Evolutionary conservation across 2,797 vertebrate genomes (phyloP).

Genomic region (Podarcis siculus): DNA sequence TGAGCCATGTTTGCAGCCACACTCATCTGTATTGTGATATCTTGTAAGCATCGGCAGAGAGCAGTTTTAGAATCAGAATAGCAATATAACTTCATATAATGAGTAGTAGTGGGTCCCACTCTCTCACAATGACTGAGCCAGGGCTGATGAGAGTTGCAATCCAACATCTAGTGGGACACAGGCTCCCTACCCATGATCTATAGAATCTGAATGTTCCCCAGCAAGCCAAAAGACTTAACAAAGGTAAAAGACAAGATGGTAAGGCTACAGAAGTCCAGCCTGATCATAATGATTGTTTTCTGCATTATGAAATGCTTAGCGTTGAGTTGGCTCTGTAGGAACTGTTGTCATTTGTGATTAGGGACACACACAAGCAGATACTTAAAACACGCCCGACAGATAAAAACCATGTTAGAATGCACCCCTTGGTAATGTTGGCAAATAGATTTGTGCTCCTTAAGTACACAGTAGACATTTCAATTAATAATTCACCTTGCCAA

Average conservation of each 20-base stretch:
- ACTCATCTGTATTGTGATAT: too few relatives aligned
- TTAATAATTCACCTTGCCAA: conserved; percentile 34
- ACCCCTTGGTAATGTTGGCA: background rate
- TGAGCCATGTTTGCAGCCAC: too few relatives aligned
- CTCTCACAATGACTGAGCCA: too few relatives aligned
- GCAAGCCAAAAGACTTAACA: background rate
- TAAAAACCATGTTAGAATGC: background rate
- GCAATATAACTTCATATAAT: too few relatives aligned
- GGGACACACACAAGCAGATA: background rate
- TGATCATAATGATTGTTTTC: background rate
- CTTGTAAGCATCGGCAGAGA: too few relatives aligned
- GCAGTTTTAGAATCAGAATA: too few relatives aligned
- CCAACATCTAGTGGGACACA: background rate
- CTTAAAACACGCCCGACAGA: background rate
- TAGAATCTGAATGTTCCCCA: background rate
- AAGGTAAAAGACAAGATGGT: background rate
- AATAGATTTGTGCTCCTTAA: conserved; percentile 31
- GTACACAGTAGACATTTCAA: background rate
- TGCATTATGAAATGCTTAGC: background rate
- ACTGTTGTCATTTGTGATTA: background rate
- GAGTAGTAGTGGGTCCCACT: too few relatives aligned
- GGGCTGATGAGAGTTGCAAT: too few relatives aligned
- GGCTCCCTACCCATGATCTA: too few relatives aligned
- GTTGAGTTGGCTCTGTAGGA: background rate
- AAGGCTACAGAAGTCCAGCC: background rate